These are phyloP conservation scores for Heterocephalus glaber DNA, from an alignment of 2,113 vertebrate genomes.

Conservation along the genomic window DNA sequence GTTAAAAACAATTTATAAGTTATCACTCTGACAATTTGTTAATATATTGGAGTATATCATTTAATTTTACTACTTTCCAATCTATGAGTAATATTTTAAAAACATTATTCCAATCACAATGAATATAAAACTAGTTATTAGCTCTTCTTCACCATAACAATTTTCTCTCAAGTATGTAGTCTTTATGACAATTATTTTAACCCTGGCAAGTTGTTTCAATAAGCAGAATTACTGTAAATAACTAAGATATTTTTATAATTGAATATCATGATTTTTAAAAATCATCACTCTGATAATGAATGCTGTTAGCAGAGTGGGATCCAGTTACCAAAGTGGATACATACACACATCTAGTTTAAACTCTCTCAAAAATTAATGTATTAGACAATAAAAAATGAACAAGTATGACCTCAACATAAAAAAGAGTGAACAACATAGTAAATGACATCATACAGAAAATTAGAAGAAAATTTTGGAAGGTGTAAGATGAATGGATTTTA, in stretches of 20 bases:
- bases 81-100: not conserved
- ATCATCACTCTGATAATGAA: not conserved
- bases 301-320: not conserved
- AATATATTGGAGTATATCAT: not conserved
- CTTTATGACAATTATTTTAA: not conserved
- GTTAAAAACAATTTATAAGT: not conserved
- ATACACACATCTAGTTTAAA: not conserved
- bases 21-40: not conserved
- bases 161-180: not conserved
- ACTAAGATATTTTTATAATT: not conserved
- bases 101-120: not conserved
- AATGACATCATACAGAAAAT: not conserved
- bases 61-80: not conserved
- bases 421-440: not conserved
- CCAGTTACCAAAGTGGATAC: not conserved
- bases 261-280: not conserved
- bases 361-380: not conserved
- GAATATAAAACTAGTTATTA: not conserved
- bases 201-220: not conserved
- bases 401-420: not conserved
- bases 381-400: not conserved
- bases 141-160: not conserved
- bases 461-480: not conserved
- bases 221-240: not conserved
- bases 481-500: not conserved